Evolutionary conservation across 2,888 invertebrate genomes (phyloP), one percentile per base, ranked within the genome.

Genomic region (Conus canariensis): DNA sequence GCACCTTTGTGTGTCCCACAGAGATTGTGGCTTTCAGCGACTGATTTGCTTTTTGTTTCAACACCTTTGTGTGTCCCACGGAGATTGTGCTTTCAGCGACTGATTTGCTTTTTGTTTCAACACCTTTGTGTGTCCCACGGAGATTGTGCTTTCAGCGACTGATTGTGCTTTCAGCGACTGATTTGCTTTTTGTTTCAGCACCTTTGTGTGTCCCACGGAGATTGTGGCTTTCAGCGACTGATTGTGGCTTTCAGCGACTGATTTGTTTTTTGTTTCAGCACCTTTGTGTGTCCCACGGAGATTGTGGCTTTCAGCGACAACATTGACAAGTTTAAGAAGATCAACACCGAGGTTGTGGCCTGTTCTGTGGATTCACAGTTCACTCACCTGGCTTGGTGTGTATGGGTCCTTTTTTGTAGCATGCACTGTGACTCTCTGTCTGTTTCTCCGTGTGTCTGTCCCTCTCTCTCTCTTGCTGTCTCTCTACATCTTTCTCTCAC

Each of bases 71-170:
- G 56, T 97, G 97, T 93, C 97, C 97, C 14, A 97, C 99, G 16
- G 99, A 99, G 97, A 99, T 99, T 94, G 98, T 99, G 99, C 99
- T 14, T 99, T 99, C 97, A 99, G 99, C 2, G 99, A 99, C 45
- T 45, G 45, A 45, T 45, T 45, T 45, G 45, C 4, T 64, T 30
- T 25, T 77, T 45, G 12, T 67, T 58, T 58, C 95, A 97, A 97
- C 95, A 97, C 97, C 12, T 97, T 97, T 95, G 97, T 97, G 56
- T 97, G 97, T 93, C 97, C 97, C 14, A 97, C 99, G 16, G 99
- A 99, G 97, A 99, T 99, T 94, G 98, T 99, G 96, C 99, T 14
- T 99, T 99, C 97, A 99, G 99, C 3, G 99, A 99, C 45, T 45
- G 45, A 45, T 45, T 45, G n/a, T n/a, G 99, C 99, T 14, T 99